Conservation (phyloP, 1,140 invertebrate genomes). For the Polypedilum vanderplanki region DNA sequence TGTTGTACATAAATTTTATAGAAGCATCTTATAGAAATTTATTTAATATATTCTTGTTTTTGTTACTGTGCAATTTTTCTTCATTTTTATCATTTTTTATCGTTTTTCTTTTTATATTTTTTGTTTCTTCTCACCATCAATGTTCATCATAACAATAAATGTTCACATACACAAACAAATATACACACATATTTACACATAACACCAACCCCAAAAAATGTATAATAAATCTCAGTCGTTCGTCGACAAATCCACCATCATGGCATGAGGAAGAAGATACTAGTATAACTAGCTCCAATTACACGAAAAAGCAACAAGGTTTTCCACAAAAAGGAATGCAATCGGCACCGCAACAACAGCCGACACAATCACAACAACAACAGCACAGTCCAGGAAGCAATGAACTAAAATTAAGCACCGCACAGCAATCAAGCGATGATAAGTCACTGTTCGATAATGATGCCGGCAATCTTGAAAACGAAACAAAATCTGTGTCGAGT, state of each 20-base stretch:
- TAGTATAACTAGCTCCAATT: conserved; percentile 35
- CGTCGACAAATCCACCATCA: conserved; percentile 43
- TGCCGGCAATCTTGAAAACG: conserved; percentile 70
- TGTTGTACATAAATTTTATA: no score
- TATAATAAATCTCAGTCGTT: conserved; percentile 35
- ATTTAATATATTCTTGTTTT: no score
- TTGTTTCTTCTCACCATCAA: background rate
- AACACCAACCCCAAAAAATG: conserved; percentile 31
- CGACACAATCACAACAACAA: conserved; percentile 34
- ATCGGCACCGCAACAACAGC: conserved; percentile 36
- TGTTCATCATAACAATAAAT: conserved; percentile 1
- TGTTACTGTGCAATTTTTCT: background rate
- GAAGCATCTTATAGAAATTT: no score
- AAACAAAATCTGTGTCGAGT: conserved; percentile 56
- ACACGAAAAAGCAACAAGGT: conserved; percentile 30
- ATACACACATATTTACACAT: background rate
- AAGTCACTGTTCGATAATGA: conserved; percentile 39
- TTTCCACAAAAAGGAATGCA: conserved; percentile 42
- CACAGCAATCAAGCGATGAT: conserved; percentile 31
- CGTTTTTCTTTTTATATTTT: conserved; percentile 12
- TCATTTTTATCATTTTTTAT: background rate
- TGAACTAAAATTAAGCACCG: conserved; percentile 27
- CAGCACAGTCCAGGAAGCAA: conserved; percentile 25
- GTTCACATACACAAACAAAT: no score
- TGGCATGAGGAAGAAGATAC: conserved; percentile 43